phyloP scores from a whole-genome alignment of 2,797 vertebrate species.

The Muscicapa comitata region DNA sequence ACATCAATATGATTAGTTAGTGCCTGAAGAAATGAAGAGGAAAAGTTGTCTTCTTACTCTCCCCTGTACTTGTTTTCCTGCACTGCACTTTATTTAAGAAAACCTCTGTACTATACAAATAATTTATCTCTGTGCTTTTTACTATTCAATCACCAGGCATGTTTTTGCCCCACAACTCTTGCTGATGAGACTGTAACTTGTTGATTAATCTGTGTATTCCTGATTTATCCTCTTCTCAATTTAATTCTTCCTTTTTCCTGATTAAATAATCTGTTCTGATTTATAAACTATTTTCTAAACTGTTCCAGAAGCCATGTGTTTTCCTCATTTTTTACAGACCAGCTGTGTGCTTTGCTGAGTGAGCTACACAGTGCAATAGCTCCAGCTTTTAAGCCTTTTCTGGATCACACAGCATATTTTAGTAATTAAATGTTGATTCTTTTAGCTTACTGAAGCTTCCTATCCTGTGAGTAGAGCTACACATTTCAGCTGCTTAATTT shows the following conservation, averaged over 20 bases:
- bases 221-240: not conserved
- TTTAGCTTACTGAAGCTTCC: constrained; percentile 21
- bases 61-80: not conserved
- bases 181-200: not conserved
- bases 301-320: not conserved
- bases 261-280: constrained; percentile 15
- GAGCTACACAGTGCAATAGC: not conserved
- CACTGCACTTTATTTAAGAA: not conserved
- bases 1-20: not conserved
- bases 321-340: not conserved
- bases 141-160: not conserved
- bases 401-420: constrained; percentile 13
- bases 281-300: constrained; percentile 12
- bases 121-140: not conserved
- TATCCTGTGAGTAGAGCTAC: not conserved
- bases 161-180: not conserved
- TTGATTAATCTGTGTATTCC: not conserved
- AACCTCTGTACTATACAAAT: not conserved
- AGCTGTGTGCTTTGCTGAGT: constrained; percentile 41
- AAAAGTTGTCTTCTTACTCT: not conserved
- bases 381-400: constrained; percentile 10
- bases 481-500: constrained; percentile 34
- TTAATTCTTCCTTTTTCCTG: not conserved
- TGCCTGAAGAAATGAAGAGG: not conserved
- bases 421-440: constrained; percentile 24